These are phyloP conservation scores for Biston stratarius DNA, from an alignment of 2,888 invertebrate genomes.

Conservation along the genomic window DNA sequence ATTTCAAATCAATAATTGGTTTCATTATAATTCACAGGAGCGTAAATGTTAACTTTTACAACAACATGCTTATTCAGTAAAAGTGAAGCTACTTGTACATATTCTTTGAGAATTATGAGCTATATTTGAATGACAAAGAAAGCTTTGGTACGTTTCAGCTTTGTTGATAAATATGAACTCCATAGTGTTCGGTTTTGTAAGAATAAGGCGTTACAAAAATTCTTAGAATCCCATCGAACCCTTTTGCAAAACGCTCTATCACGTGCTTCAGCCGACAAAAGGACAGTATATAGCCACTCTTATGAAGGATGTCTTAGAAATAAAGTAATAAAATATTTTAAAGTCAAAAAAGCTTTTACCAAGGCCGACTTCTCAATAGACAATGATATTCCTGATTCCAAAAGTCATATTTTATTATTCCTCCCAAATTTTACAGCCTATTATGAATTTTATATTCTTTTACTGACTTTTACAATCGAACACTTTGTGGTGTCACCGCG, in stretches of 20 bases:
- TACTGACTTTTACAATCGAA: conserved; percentile 51
- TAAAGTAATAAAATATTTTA: conserved; percentile 73
- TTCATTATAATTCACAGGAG: conserved; percentile 63
- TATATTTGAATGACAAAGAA: conserved; percentile 47
- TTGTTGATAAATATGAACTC: conserved; percentile 57
- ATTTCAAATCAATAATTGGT: conserved; percentile 58
- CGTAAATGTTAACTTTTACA: conserved; percentile 55
- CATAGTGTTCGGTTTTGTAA: conserved; percentile 54
- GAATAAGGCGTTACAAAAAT: conserved; percentile 53
- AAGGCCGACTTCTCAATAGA: conserved; percentile 60
- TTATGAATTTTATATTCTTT: conserved; percentile 65
- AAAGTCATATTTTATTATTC: conserved; percentile 75
- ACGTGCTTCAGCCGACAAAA: conserved; percentile 77
- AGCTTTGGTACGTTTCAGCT: conserved; percentile 31
- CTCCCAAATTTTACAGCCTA: conserved; percentile 71
- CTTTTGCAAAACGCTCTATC: conserved; percentile 66
- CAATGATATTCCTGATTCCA: conserved; percentile 67
- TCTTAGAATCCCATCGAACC: conserved; percentile 69
- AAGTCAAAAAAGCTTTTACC: conserved; percentile 53
- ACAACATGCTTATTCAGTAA: conserved; percentile 34
- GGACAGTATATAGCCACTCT: conserved; percentile 56
- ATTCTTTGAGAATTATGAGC: background rate
- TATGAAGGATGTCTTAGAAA: conserved; percentile 70
- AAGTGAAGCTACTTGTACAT: conserved; percentile 34
- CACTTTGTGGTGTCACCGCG: conserved; percentile 70